These are phyloP conservation scores for Ciconia stormi DNA, from an alignment of 2,113 vertebrate genomes.

Conservation along the genomic window DNA sequence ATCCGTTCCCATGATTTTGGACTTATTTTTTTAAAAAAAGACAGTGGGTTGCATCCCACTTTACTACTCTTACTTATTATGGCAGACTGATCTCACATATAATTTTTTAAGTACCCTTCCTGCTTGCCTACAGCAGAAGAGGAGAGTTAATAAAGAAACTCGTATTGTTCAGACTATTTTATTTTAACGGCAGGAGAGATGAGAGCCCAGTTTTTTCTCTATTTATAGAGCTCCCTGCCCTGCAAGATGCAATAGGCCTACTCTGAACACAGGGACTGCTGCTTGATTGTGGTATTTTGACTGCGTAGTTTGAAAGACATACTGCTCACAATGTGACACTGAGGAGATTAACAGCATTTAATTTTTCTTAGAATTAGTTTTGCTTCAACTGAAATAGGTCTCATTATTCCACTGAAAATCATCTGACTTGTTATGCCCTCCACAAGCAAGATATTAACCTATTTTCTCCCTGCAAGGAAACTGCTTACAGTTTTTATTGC, in stretches of 20 bases:
- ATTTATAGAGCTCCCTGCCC: background rate
- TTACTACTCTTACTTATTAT: background rate
- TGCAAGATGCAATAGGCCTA: background rate
- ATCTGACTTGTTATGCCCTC: background rate
- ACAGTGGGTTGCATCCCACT: background rate
- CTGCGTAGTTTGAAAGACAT: background rate
- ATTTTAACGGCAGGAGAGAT: background rate
- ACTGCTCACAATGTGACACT: background rate
- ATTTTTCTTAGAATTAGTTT: slow-evolving; percentile 36
- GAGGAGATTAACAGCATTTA: slow-evolving; percentile 33
- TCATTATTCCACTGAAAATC: slow-evolving; percentile 19
- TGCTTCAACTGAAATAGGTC: slow-evolving; percentile 10
- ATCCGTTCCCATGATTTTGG: background rate
- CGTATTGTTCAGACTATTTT: background rate
- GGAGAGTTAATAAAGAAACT: background rate
- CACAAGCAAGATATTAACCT: background rate
- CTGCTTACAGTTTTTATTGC: background rate
- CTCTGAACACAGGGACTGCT: background rate
- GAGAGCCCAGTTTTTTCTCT: background rate
- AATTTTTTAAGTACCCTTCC: background rate
- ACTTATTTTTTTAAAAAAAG: background rate
- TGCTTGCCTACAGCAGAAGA: background rate
- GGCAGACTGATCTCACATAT: background rate
- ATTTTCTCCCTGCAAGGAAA: background rate
- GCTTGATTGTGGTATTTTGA: background rate